A percentile compares a stretch with the other conserved stretches of the same genome.
Evolutionary conservation across 2,888 invertebrate genomes (phyloP).

Genomic region (Meteorus colon): DNA sequence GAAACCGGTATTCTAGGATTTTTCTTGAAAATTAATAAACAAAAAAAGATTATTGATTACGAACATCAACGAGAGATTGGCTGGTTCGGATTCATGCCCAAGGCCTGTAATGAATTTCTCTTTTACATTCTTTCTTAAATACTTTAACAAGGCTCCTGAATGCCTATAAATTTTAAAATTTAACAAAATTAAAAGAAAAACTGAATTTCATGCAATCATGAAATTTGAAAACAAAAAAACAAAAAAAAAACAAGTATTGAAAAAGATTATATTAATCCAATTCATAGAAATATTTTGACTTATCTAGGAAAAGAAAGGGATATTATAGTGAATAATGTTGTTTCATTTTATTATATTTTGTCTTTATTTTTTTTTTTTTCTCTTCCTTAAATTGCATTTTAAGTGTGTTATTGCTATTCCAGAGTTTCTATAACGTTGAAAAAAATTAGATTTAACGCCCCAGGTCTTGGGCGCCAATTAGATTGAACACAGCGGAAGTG

Average conservation of each 20-base stretch:
- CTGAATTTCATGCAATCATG: conserved; percentile 24
- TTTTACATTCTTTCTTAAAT: neutral
- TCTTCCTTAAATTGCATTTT: conserved; percentile 29
- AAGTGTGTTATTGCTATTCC: conserved; percentile 24
- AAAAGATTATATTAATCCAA: conserved; percentile 11
- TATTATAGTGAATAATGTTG: conserved; percentile 14
- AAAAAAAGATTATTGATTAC: conserved; percentile 31
- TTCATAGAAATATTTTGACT: conserved; percentile 28
- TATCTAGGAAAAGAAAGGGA: neutral
- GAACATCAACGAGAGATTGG: conserved; percentile 58
- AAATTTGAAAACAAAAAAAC: conserved; percentile 12
- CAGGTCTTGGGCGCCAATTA: conserved; percentile 57
- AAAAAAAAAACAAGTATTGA: neutral
- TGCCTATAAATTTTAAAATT: neutral
- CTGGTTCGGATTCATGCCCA: conserved; percentile 62
- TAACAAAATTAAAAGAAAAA: neutral
- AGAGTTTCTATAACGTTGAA: conserved; percentile 18
- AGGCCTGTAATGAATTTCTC: conserved; percentile 50
- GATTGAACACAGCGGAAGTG: conserved; percentile 69
- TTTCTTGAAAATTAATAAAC: conserved; percentile 40
- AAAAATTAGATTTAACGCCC: conserved; percentile 47
- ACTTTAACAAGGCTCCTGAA: neutral
- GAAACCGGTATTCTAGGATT: conserved; percentile 53
- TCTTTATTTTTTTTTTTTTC: conserved; percentile 39
- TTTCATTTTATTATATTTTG: conserved; percentile 18